Percentiles rank a stretch among this genome's conserved stretches.
Conservation (phyloP, 2,888 invertebrate genomes). For the Mylabris sibirica region DNA sequence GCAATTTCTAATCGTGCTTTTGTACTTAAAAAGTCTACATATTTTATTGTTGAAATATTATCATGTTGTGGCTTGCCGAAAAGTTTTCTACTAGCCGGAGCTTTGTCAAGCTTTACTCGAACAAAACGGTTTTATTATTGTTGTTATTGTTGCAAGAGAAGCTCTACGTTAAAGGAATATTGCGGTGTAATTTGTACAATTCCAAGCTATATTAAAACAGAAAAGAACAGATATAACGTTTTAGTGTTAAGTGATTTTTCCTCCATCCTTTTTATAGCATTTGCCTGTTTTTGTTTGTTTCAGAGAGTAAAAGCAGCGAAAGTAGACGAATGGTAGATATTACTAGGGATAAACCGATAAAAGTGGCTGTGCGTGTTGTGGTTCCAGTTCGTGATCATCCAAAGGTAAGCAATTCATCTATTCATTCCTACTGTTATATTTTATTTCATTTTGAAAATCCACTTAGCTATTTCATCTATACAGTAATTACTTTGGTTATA, state of each 20-base stretch:
- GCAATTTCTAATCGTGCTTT: too few relatives aligned
- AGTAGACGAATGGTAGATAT: conserved; percentile 83
- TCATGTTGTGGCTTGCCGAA: not conserved
- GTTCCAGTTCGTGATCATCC: conserved; percentile 89
- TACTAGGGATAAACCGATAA: conserved; percentile 85
- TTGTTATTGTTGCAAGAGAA: not conserved
- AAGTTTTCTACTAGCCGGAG: not conserved
- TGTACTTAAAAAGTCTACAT: not conserved
- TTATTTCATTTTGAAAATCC: not conserved
- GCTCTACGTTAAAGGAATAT: not conserved
- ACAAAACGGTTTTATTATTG: not conserved
- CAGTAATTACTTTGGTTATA: conserved; percentile 12
- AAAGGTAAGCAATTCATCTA: conserved; percentile 67
- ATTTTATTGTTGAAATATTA: not conserved
- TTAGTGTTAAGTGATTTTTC: not conserved
- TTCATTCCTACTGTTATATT: conserved; percentile 20
- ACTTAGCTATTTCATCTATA: not conserved
- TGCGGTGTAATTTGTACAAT: not conserved
- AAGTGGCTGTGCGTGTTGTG: conserved; percentile 84
- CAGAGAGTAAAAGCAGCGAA: conserved; percentile 58
- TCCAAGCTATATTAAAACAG: not conserved
- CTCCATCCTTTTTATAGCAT: not conserved
- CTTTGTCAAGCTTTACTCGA: not conserved
- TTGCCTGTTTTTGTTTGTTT: conserved; percentile 44
- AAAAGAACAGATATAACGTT: not conserved